phyloP scores from a whole-genome alignment of 2,888 invertebrate genomes.

The Copidosoma aretas region DNA sequence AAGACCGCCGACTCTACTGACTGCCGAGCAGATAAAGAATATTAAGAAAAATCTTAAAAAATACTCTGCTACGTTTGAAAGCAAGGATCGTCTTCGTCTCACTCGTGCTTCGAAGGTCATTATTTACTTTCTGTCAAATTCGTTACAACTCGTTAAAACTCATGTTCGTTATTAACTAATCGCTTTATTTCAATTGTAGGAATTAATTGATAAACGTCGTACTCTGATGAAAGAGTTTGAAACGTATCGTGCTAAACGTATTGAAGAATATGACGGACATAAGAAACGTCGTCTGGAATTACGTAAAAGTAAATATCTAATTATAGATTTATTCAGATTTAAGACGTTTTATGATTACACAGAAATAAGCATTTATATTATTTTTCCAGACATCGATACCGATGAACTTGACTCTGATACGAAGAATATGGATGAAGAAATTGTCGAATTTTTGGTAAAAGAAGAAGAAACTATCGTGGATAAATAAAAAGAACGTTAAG shows the following conservation, averaged over 20 bases:
- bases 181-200: conserved; percentile 61
- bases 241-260: conserved; percentile 78
- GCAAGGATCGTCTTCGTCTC: conserved; percentile 91
- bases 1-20: conserved; percentile 83
- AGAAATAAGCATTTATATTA: conserved; percentile 12
- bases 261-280: conserved; percentile 77
- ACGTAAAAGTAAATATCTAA: conserved; percentile 77
- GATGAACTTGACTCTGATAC: conserved; percentile 87
- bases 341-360: conserved; percentile 26
- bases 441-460: conserved; percentile 97
- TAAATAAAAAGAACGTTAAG: conserved; percentile 59
- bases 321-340: background rate
- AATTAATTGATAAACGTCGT: conserved; percentile 89
- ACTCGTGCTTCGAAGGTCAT: conserved; percentile 86
- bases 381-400: conserved; percentile 85
- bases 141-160: conserved; percentile 4
- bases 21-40: conserved; percentile 87
- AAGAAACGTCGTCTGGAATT: conserved; percentile 84
- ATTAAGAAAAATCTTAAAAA: conserved; percentile 98
- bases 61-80: conserved; percentile 94
- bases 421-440: conserved; percentile 90
- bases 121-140: background rate
- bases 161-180: conserved; percentile 6
- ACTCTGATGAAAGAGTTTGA: conserved; percentile 86
- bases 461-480: conserved; percentile 84